Evolutionary conservation across 2,888 invertebrate genomes (phyloP), one percentile per base, ranked within the genome.

Genomic region (Dermolepida albohirtum): DNA sequence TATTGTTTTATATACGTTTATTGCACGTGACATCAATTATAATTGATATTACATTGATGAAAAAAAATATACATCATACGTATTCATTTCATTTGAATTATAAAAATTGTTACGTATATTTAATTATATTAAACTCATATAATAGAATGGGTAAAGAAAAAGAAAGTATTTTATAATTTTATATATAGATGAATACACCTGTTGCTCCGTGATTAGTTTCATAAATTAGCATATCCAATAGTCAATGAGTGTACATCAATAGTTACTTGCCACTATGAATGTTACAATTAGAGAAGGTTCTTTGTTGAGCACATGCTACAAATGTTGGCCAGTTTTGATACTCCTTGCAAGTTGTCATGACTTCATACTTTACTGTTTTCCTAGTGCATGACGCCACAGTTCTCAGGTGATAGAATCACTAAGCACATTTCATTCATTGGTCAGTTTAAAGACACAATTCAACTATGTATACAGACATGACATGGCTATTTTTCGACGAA

Each of bases 261-360:
- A 67, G 57, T 68, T 68, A 8, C 47, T 47, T 16, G 47, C 22
- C 43, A 12, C 41, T 47, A 71, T 66, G 71, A 73, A 72, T 73
- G 74, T 74, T 75, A 73, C 74, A 76, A 75, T 74, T 74, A 74
- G 72, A 72, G 74, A 72, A 73, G 67, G 57, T 55, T 66, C 67
- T 67, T 67, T 73, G 73, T 74, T 73, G 67, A 69, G 68, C 70
- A 71, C 71, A 71, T 70, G 66, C 71, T 71, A 73, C 69, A 72
- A 75, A 72, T 72, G 72, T 73, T 74, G 70, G 72, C 70, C 69
- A 72, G 69, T 70, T 72, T 70, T 69, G 72, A 74, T 64, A 72
- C 70, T 73, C 74, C 74, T 78, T 82, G 82, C 83, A 82, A 83
- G 82, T 82, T 80, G 81, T 81, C 81, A 82, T 83, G 83, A 83